phyloP scores from a whole-genome alignment of 1,140 invertebrate genomes.

The Orius laevigatus region DNA sequence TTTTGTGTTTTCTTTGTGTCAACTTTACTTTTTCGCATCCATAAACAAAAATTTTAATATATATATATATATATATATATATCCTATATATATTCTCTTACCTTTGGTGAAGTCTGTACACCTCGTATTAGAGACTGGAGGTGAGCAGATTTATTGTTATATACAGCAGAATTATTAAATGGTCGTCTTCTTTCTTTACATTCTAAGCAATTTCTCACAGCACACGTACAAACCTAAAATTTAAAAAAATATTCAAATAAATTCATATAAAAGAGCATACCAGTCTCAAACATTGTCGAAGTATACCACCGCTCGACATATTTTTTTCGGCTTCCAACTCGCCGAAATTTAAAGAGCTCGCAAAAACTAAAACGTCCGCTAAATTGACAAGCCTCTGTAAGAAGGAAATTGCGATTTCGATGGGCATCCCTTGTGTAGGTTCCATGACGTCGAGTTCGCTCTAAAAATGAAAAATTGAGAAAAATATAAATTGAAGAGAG shows the following conservation, averaged over 20 bases:
- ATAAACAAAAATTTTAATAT: no score
- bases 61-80: no score
- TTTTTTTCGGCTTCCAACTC: slow-evolving; percentile 99
- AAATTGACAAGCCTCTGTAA: slow-evolving; percentile 92
- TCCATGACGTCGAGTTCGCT: slow-evolving; percentile 96
- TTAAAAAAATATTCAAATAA: slow-evolving; percentile 9
- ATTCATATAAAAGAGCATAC: slow-evolving; percentile 38
- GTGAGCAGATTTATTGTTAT: slow-evolving; percentile 47
- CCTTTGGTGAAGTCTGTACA: slow-evolving; percentile 71
- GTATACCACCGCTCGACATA: slow-evolving; percentile 97
- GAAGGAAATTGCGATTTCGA: slow-evolving; percentile 93
- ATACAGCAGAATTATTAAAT: slow-evolving; percentile 27
- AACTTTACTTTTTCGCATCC: no score
- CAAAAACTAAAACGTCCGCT: slow-evolving; percentile 96
- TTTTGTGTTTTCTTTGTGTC: no score
- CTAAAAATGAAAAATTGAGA: slow-evolving; percentile 34
- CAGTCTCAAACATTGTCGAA: slow-evolving; percentile 88
- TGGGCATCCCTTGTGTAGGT: slow-evolving; percentile 94
- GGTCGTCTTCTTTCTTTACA: slow-evolving; percentile 81
- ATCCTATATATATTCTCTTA: no score
- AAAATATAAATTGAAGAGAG: neutral
- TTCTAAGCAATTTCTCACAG: slow-evolving; percentile 94
- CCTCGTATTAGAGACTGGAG: slow-evolving; percentile 72
- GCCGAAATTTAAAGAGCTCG: slow-evolving; percentile 89
- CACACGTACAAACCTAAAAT: slow-evolving; percentile 83